phyloP scores from a whole-genome alignment of 2,888 invertebrate genomes.

The Hydraecia micacea region DNA sequence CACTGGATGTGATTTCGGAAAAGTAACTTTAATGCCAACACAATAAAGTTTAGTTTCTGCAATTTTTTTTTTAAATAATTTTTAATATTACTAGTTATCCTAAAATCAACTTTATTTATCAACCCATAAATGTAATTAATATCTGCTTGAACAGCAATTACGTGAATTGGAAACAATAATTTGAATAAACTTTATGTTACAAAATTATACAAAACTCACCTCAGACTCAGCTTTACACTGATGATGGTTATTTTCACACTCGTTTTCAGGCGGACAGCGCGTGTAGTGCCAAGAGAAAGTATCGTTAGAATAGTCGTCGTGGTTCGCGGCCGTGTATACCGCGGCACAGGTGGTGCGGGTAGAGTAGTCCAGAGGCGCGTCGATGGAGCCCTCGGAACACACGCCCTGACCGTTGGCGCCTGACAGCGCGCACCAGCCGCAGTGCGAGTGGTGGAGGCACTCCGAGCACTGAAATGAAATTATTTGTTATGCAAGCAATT shows the following conservation, averaged over 20 bases:
- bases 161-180: not conserved
- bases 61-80: not conserved
- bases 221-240: constrained; percentile 96
- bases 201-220: constrained; percentile 69
- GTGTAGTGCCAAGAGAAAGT: constrained; percentile 96
- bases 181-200: not conserved
- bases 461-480: constrained; percentile 91
- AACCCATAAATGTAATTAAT: not conserved
- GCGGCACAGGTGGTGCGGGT: constrained; percentile 90
- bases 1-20: not conserved
- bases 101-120: not conserved
- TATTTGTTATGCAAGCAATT: not conserved
- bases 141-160: not conserved
- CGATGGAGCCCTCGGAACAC: constrained; percentile 96
- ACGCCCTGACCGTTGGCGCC: constrained; percentile 94
- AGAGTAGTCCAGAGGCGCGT: constrained; percentile 92
- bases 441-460: constrained; percentile 96
- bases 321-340: constrained; percentile 83
- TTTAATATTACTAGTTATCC: not conserved
- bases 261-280: constrained; percentile 97
- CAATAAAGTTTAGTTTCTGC: not conserved
- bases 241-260: constrained; percentile 97
- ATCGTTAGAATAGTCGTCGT: constrained; percentile 84
- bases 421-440: constrained; percentile 97
- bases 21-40: not conserved